Evolutionary conservation across 2,888 invertebrate genomes (phyloP).

Genomic region (Bruchidius siliquastri): DNA sequence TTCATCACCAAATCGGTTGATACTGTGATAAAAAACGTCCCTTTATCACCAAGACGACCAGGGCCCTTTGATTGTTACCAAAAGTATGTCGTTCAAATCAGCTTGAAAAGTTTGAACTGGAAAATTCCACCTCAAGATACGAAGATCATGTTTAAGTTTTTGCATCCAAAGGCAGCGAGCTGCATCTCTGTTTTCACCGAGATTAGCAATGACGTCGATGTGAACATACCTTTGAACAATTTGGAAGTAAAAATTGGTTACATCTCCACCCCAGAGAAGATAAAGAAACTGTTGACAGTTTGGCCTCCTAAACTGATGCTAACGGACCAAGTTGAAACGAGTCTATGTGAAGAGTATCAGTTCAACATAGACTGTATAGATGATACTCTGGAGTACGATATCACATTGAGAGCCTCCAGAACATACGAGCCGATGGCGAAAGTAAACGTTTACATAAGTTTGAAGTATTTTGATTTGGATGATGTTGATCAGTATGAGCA

Average conservation of each 20-base stretch:
- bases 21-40: constrained; percentile 23
- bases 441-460: constrained; percentile 28
- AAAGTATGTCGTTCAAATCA: constrained; percentile 35
- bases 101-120: constrained; percentile 33
- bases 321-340: constrained; percentile 30
- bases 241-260: constrained; percentile 33
- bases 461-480: constrained; percentile 15
- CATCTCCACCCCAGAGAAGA: constrained; percentile 31
- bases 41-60: constrained; percentile 18
- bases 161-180: constrained; percentile 38
- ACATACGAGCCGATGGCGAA: constrained; percentile 30
- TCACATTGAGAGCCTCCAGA: constrained; percentile 24
- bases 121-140: constrained; percentile 21
- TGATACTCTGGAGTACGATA: constrained; percentile 22
- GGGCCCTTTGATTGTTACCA: constrained; percentile 23
- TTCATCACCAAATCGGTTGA: constrained; percentile 24
- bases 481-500: constrained; percentile 20
- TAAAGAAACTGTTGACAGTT: constrained; percentile 30
- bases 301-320: constrained; percentile 37
- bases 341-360: constrained; percentile 28
- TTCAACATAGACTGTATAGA: constrained; percentile 22
- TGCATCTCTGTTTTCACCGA: constrained; percentile 31
- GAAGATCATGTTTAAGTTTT: constrained; percentile 36
- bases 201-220: constrained; percentile 25
- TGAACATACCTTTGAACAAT: constrained; percentile 28